These are phyloP conservation scores for Harpagoxenus sublaevis DNA, from an alignment of 2,888 invertebrate species.

Conservation along the genomic window DNA sequence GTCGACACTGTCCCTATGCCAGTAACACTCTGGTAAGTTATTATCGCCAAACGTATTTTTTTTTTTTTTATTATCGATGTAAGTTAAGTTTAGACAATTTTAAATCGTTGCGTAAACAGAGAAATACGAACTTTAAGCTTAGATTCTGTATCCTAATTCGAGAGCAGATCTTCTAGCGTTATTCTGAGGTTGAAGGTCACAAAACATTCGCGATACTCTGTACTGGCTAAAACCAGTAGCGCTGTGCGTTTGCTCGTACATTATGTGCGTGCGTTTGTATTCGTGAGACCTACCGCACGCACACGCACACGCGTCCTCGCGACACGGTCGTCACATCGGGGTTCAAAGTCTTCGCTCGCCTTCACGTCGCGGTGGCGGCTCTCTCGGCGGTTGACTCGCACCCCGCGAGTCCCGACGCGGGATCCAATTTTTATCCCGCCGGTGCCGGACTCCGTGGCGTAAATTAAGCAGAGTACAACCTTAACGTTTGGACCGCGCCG, in stretches of 20 bases:
- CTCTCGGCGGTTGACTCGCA: conserved; percentile 31
- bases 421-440: conserved; percentile 71
- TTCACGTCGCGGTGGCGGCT: conserved; percentile 9
- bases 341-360: conserved; percentile 36
- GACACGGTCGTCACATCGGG: conserved; percentile 17
- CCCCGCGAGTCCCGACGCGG: conserved; percentile 36
- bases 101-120: background rate
- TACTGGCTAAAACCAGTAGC: conserved; percentile 32
- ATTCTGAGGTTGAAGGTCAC: background rate
- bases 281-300: conserved; percentile 10
- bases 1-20: conserved; percentile 93
- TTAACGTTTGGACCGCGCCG: conserved; percentile 84
- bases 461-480: conserved; percentile 85
- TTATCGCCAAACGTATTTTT: too few relatives aligned
- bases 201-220: background rate
- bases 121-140: background rate
- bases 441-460: conserved; percentile 79
- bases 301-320: background rate
- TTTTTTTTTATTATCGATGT: background rate
- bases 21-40: conserved; percentile 92
- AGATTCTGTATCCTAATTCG: background rate
- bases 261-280: background rate
- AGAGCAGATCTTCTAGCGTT: background rate
- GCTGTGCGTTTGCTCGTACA: background rate
- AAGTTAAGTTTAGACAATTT: background rate